Base-by-base conservation (phyloP, 2,113 vertebrate species). In the Dunckerocampus dactyliophorus region DNA sequence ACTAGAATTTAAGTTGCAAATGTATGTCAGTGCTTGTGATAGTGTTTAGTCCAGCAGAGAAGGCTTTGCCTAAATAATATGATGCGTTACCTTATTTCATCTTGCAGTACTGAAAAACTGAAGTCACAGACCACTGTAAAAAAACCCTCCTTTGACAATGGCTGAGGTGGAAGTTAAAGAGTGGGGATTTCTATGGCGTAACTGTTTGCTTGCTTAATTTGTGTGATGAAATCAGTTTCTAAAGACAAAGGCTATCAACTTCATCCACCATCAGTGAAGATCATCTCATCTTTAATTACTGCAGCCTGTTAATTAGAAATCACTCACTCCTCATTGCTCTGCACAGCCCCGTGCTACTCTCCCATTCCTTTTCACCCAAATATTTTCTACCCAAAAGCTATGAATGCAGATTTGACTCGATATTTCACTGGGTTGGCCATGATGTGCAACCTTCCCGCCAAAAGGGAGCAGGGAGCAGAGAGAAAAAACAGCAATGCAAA, bases 241-340 rank as follows among this genome's bases (percentile, higher is more conserved):
- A 75, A 47, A 55, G 82, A 77, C 74, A 88, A 77, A 68, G 8
- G 47, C 66, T 87, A 62, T 31, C 6, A 11, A 34, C 87, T 84
- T 86, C 82, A 88, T 85, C 79, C 59, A 67, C 68, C 75, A 74
- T 65, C 80, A 82, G 63, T 67, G 55, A 71, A 76, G 72, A 84
- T 69, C 71, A 76, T 79, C 70, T 67, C 72, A 72, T 75, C 72
- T 87, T 85, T 85, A 71, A 83, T 89, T 89, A 83, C 73, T 59
- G 58, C 75, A 79, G 79, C 73, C 53, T 75, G 64, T 71, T 88
- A 86, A 89, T 87, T 86, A 86, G 76, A 89, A 88, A 88, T 85
- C 83, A 84, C 81, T 86, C 67, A 69, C 53, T 70, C 14, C 59
- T 21, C 67, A 59, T 47, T 67, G 52, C 34, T 73, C 52, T 56